Evolutionary conservation across 2,797 vertebrate genomes (phyloP).

Genomic region (Chanos chanos): DNA sequence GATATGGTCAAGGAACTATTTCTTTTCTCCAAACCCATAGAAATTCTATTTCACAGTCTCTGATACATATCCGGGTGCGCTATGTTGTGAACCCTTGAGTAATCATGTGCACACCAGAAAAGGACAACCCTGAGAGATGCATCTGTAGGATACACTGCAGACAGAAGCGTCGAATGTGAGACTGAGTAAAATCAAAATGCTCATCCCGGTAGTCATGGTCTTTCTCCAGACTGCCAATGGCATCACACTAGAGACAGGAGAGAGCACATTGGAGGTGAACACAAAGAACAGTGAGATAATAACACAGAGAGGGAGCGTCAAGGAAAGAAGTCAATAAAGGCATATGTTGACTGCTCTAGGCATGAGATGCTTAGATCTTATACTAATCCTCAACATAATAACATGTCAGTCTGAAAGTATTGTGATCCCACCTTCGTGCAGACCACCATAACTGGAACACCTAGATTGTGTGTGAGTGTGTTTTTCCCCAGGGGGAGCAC

Average conservation of each 20-base stretch:
- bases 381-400: not conserved
- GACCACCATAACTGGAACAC: slow-evolving; percentile 92
- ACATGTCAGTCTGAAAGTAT: no score
- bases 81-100: not conserved
- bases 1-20: slow-evolving; percentile 28
- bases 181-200: slow-evolving; percentile 98
- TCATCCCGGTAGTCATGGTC: slow-evolving; percentile 98
- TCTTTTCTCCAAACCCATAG: no score
- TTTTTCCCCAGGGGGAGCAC: slow-evolving; percentile 93
- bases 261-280: no score
- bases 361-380: no score
- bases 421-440: slow-evolving; percentile 73
- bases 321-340: not conserved
- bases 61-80: no score
- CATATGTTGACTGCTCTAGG: no score
- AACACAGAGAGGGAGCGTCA: not conserved
- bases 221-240: slow-evolving; percentile 94
- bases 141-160: slow-evolving; percentile 91
- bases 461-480: slow-evolving; percentile 94
- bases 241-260: slow-evolving; percentile 82
- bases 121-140: not conserved
- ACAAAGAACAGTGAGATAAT: not conserved
- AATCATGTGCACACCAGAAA: not conserved
- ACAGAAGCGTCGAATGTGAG: slow-evolving; percentile 92
- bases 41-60: no score